phyloP scores from a whole-genome alignment of 1,140 invertebrate genomes.

The Lordiphosa collinella region DNA sequence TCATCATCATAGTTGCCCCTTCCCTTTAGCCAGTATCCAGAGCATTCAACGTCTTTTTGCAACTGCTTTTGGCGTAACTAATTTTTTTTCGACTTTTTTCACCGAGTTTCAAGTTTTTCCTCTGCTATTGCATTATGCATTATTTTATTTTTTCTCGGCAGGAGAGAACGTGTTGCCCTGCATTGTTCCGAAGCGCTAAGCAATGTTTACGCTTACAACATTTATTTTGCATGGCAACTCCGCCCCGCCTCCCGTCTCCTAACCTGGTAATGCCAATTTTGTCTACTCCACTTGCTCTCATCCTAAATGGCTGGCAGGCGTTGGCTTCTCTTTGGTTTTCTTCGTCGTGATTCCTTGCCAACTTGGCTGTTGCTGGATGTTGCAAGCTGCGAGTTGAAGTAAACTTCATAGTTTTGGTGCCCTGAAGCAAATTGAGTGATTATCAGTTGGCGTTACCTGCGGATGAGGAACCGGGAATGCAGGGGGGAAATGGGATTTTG shows the following conservation, averaged over 20 bases:
- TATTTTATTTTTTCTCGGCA: constrained; percentile 14
- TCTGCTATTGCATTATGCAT: constrained; percentile 66
- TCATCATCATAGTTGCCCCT: constrained; percentile 25
- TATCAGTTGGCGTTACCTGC: constrained; percentile 68
- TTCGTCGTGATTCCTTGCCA: not conserved
- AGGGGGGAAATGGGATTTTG: constrained; percentile 3
- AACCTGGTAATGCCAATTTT: constrained; percentile 59
- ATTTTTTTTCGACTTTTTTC: constrained; percentile 45
- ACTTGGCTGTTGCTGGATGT: constrained; percentile 9
- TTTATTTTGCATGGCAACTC: constrained; percentile 69
- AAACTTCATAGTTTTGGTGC: constrained; percentile 69
- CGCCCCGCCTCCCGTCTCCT: not conserved
- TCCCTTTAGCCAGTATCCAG: constrained; percentile 7
- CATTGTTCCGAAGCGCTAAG: constrained; percentile 54
- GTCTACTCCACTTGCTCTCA: constrained; percentile 49
- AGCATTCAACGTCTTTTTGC: constrained; percentile 30
- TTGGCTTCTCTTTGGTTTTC: constrained; percentile 41
- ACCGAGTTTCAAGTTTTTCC: constrained; percentile 12
- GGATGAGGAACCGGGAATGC: not conserved
- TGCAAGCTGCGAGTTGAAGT: constrained; percentile 26
- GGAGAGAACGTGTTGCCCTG: constrained; percentile 20
- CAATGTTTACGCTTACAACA: constrained; percentile 73
- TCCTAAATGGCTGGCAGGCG: constrained; percentile 59
- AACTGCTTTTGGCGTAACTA: constrained; percentile 72
- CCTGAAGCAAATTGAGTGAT: constrained; percentile 70